phyloP scores from a whole-genome alignment of 2,797 vertebrate genomes.

The Diceros bicornis region DNA sequence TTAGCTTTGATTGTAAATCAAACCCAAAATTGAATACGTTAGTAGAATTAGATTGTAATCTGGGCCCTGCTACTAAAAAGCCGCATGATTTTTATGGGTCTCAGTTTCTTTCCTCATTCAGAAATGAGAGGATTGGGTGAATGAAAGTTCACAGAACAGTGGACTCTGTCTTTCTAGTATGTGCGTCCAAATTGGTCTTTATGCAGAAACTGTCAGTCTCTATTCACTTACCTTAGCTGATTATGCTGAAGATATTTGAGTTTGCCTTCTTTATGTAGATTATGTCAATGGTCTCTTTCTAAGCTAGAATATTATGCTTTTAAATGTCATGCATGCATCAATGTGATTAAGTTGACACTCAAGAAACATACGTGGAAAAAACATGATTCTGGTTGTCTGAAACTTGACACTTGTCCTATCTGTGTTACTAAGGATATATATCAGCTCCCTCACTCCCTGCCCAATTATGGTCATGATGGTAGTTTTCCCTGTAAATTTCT shows the following conservation, averaged over 20 bases:
- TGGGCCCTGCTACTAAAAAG: background rate
- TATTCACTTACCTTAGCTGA: background rate
- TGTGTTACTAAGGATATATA: background rate
- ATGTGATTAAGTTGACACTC: background rate
- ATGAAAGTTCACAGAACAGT: background rate
- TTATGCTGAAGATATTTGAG: background rate
- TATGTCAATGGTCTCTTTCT: background rate
- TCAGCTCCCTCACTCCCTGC: rapidly evolving
- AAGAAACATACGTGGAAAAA: background rate
- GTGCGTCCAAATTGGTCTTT: background rate
- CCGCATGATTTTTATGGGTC: background rate
- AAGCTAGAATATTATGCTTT: background rate
- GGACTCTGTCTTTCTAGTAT: background rate
- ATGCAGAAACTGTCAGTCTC: background rate
- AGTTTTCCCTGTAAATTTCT: background rate
- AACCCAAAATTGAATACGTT: background rate
- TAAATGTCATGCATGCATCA: background rate
- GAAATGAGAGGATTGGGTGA: background rate
- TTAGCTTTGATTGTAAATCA: slow-evolving; percentile 56
- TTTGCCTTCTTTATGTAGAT: background rate
- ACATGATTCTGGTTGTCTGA: background rate
- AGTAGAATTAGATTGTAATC: background rate
- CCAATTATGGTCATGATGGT: background rate
- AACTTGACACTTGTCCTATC: background rate
- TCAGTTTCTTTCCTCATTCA: slow-evolving; percentile 6